Evolutionary conservation across 2,113 vertebrate species (phyloP), one percentile per base, ranked within the genome.

Genomic region (Mungos mungo): DNA sequence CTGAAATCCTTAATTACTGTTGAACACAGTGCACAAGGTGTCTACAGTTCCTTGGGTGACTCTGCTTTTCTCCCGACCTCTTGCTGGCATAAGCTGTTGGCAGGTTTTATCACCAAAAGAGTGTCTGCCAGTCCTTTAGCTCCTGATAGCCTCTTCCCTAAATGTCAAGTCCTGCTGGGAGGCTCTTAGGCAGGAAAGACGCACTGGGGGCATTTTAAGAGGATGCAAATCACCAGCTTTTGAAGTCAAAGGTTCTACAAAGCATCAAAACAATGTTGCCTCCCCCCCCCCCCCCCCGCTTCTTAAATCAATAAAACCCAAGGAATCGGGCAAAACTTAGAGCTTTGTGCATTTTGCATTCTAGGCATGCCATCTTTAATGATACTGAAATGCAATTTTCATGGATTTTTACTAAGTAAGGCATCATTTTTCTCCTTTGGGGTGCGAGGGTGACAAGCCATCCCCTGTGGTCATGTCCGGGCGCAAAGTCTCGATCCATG

Each of bases 181-280:
- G 10, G 45, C 52, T 63, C 29, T 88, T 79, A 65, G 66, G 47
- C 52, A 82, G 82, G 83, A 89, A 50, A 95, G 66, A 91, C 77
- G 31, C 81, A 94, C 41, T 82, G 68, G 82, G 50, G 72, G 33
- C 60, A 96, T 96, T 94, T 96, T 72, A 81, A 97, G 72, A 94
- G 41, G 66, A 82, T 93, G 81, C 71, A 94, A 91, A 96, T 93
- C 45, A 76, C 23, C 57, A 94, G 89, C 29, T 60, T 94, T 93
- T 97, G 92, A 96, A 96, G 95, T 86, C 86, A 88, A 72, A 91
- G 45, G 45, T 91, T 96, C 92, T 88, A 88, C 50, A 25, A 96
- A 91, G 54, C 86, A 95, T 96, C 76, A 92, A 97, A 97, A 98
- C 27, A 93, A 14, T 57, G 65, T 35, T 90, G 50, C 19, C 33